A percentile compares a stretch with the other conserved stretches of the same genome.
Conservation (phyloP, 1,140 invertebrate genomes). For the Spodoptera litura region DNA sequence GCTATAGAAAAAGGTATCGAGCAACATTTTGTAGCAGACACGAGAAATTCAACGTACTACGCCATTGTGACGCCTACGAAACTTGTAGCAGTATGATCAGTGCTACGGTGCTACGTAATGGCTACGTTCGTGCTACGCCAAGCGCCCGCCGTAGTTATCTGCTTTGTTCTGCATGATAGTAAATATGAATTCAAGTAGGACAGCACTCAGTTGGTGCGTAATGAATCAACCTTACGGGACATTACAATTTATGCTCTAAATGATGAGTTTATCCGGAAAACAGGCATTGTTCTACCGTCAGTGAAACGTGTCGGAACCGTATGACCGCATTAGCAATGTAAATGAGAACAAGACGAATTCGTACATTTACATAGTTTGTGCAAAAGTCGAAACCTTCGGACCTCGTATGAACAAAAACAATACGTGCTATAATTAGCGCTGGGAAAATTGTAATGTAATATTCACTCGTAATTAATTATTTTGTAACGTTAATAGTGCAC, state of each 20-base stretch:
- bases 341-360: constrained; percentile 45
- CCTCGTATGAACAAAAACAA: constrained; percentile 23
- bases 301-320: constrained; percentile 7
- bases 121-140: constrained; percentile 26
- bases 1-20: constrained; percentile 21
- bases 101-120: constrained; percentile 23
- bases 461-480: too few relatives aligned
- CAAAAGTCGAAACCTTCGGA: constrained; percentile 43
- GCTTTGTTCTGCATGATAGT: constrained; percentile 1
- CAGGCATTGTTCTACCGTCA: constrained; percentile 27
- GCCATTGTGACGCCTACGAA: constrained; percentile 25
- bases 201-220: not conserved
- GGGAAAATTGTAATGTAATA: too few relatives aligned
- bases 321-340: constrained; percentile 47
- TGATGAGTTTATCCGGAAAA: constrained; percentile 43
- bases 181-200: constrained; percentile 19
- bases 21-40: constrained; percentile 10
- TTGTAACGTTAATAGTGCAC: too few relatives aligned
- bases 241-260: constrained; percentile 40
- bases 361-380: constrained; percentile 47
- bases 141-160: not conserved
- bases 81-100: constrained; percentile 33
- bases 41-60: constrained; percentile 24
- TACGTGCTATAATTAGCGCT: not conserved
- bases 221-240: constrained; percentile 25